phyloP scores from a whole-genome alignment of 2,113 vertebrate genomes.

The Psophia crepitans region DNA sequence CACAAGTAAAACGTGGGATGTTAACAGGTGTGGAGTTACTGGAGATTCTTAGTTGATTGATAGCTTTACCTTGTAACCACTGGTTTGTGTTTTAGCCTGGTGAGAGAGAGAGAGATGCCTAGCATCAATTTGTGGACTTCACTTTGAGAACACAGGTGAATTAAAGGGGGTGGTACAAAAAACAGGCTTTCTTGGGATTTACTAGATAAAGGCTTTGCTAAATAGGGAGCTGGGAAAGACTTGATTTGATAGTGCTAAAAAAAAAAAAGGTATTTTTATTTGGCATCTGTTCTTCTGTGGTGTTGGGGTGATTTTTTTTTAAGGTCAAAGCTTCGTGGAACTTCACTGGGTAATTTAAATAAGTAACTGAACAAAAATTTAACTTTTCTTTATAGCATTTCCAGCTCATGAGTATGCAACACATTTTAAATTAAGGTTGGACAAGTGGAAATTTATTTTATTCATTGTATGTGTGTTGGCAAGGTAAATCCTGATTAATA shows the following conservation, averaged over 20 bases:
- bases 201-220: neutral
- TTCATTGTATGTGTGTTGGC: neutral
- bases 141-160: neutral
- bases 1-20: slow-evolving; percentile 80
- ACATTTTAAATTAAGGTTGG: neutral
- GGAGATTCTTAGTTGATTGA: neutral
- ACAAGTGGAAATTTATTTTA: neutral
- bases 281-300: neutral
- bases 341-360: neutral
- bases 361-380: neutral
- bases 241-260: neutral
- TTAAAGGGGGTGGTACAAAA: neutral
- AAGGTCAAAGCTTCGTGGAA: neutral
- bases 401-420: neutral
- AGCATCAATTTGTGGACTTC: neutral
- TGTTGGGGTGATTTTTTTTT: neutral
- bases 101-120: neutral
- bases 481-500: slow-evolving; percentile 6
- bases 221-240: neutral
- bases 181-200: neutral
- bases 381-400: neutral
- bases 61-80: neutral
- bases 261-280: neutral
- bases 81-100: neutral
- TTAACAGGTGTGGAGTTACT: slow-evolving; percentile 68